phyloP scores from a whole-genome alignment of 2,888 invertebrate species.

The Acanthosepion lycidas region DNA sequence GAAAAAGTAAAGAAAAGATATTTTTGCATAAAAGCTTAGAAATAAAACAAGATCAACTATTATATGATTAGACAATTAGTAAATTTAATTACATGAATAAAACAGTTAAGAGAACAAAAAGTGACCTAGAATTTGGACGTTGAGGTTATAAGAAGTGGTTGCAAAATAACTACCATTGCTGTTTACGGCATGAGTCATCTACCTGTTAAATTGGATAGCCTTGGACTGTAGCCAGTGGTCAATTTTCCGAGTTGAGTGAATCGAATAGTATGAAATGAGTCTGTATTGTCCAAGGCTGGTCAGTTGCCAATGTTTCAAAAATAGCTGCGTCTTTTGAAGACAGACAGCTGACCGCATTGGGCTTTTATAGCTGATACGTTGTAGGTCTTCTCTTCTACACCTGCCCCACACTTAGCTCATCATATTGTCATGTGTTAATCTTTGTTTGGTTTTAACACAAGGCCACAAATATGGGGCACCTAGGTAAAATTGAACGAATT shows the following conservation, averaged over 20 bases:
- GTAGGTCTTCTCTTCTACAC: not conserved
- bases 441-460: too few relatives aligned
- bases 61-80: not conserved
- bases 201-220: not conserved
- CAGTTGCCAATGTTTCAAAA: not conserved
- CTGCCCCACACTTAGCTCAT: not conserved
- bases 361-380: not conserved
- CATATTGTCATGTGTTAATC: not conserved
- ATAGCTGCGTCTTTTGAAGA: not conserved
- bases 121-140: not conserved
- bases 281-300: not conserved
- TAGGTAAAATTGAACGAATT: too few relatives aligned
- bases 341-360: not conserved
- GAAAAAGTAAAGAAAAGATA: too few relatives aligned
- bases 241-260: not conserved
- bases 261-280: not conserved
- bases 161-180: not conserved
- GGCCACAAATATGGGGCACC: too few relatives aligned
- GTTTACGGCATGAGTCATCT: not conserved
- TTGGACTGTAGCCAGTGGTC: not conserved
- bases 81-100: not conserved
- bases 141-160: not conserved
- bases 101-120: not conserved
- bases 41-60: too few relatives aligned
- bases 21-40: too few relatives aligned